Evolutionary conservation across 64 coral and sea anemone species (phyloP), one percentile per base, ranked within the genome.

Genomic region (Stichodactyla helianthus): DNA sequence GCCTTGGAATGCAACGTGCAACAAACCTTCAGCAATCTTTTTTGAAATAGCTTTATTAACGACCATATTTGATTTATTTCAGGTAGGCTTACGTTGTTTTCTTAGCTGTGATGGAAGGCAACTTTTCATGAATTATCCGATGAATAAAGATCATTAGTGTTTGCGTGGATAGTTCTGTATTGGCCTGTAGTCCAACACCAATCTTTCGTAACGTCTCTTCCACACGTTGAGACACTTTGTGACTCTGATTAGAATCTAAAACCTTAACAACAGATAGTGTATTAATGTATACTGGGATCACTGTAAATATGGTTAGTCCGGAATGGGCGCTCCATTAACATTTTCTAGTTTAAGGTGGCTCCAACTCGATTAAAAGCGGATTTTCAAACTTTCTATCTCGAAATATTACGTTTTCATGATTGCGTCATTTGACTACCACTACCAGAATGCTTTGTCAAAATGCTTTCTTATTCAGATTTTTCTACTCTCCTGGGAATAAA

Each of bases 91-190:
- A 74, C 68, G 68, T 27, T 44, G 35, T 44, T 74, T 74, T 74
- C 68, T 74, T 74, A 20, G 84, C 25, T 50, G 87, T 92, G 79
- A 98, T 77, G 5, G 92, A 25, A 7, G 89, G 87, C 26, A 98
- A 26, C n/a, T 88, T 93, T 51, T 98, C 95, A 52, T 84, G 82
- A 8, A 87, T 89, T 16, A 98, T 55, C 65, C 92, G 89, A 51
- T 98, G 89, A 50, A 98, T 89, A 87, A 98, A 98, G 15, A 98
- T 67, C 18, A 98, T 83, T 51, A 94, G 17, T 58, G 88, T 86
- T 64, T 89, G 89, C 5, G 89, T 86, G 50, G 87, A 89, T 54
- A 94, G 28, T 58, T 79, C 84, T 44, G 65, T 59, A 77, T 98
- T 98, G 7, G 65, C 67, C 59, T 98, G 95, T 6, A 98, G 35